A percentile compares a stretch with the other conserved stretches of the same genome.
Conservation (phyloP, 2,113 vertebrate genomes). For the Cebidichthys violaceus region DNA sequence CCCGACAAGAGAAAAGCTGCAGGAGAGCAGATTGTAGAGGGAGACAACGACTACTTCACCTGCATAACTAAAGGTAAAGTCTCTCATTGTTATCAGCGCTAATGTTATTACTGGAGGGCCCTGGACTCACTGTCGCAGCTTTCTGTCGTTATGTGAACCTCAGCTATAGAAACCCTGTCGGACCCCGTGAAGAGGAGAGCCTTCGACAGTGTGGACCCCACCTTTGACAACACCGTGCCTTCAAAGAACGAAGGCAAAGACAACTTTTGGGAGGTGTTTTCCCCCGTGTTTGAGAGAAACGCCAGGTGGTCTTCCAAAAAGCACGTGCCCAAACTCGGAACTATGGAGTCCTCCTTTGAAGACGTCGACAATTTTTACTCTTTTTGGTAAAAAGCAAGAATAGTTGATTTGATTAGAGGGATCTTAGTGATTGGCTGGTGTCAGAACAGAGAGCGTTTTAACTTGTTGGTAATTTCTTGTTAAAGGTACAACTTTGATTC, state of each 20-base stretch:
- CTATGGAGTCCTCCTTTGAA: conserved; percentile 91
- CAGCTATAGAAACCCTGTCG: conserved; percentile 95
- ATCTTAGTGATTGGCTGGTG: not conserved
- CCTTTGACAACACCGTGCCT: conserved; percentile 94
- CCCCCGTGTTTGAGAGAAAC: conserved; percentile 94
- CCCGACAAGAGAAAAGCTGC: conserved; percentile 98
- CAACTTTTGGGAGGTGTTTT: conserved; percentile 93
- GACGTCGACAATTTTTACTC: conserved; percentile 98
- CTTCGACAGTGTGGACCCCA: conserved; percentile 98
- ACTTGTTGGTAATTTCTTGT: not conserved
- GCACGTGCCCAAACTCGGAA: conserved; percentile 90
- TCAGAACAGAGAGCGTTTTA: not conserved
- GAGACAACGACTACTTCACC: conserved; percentile 98
- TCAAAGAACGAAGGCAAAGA: conserved; percentile 96
- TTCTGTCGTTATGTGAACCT: not conserved
- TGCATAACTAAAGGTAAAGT: conserved; percentile 97
- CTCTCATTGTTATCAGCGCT: accelerated
- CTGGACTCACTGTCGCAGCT: not conserved
- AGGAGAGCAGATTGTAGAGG: conserved; percentile 96
- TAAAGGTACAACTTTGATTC: conserved; percentile 99
- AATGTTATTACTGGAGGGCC: accelerated
- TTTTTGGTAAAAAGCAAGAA: conserved; percentile 88
- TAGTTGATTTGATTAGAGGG: not conserved
- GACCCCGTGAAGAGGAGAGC: conserved; percentile 95
- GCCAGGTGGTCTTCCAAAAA: conserved; percentile 97